Conservation (phyloP, 2,113 vertebrate genomes). For the Nansenia antarctica region DNA sequence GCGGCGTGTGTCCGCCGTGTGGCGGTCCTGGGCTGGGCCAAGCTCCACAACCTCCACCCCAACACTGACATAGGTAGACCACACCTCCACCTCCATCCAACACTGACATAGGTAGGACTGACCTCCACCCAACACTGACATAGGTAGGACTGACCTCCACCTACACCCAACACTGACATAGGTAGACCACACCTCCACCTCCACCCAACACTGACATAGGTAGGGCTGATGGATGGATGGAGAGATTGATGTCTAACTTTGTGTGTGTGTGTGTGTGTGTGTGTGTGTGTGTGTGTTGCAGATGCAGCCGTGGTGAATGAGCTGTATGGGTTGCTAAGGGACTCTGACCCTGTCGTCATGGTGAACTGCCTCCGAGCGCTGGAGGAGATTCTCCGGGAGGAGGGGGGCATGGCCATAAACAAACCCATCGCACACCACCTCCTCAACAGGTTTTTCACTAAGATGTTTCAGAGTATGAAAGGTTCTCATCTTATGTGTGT, state of each 20-base stretch:
- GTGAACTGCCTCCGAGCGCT: conserved; percentile 94
- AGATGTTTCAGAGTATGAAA: neutral
- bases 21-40: conserved; percentile 93
- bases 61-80: conserved; percentile 84
- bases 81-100: neutral
- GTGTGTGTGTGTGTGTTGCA: conserved; percentile 60
- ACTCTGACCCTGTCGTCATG: conserved; percentile 92
- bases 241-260: too few relatives aligned
- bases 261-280: too few relatives aligned
- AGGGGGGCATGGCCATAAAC: conserved; percentile 96
- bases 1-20: conserved; percentile 92
- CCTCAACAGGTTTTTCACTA: conserved; percentile 98
- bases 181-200: neutral
- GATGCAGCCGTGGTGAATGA: conserved; percentile 91
- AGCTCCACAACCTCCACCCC: conserved; percentile 85
- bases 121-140: neutral
- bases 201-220: conserved; percentile 72
- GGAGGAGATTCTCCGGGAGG: conserved; percentile 90
- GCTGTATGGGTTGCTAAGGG: conserved; percentile 92
- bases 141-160: too few relatives aligned
- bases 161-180: neutral
- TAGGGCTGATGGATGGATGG: too few relatives aligned
- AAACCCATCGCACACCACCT: conserved; percentile 97
- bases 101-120: neutral
- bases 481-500: neutral